Conservation (phyloP, 1,140 invertebrate genomes). For the Pachypsylla venusta region DNA sequence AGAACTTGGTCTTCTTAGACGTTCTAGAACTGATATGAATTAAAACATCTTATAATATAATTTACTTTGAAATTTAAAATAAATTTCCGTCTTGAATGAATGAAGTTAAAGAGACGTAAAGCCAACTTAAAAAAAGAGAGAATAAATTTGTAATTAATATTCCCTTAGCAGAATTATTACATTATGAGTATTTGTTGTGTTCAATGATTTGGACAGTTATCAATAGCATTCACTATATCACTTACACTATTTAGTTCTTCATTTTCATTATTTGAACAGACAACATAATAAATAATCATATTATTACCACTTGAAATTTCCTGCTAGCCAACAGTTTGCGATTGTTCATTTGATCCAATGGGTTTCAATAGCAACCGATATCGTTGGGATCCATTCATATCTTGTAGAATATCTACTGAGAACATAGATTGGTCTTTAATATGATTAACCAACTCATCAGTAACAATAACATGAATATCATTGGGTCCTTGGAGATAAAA, state of each 20-base stretch:
- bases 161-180: not conserved
- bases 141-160: no score
- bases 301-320: not conserved
- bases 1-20: no score
- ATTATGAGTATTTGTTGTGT: not conserved
- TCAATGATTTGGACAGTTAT: not conserved
- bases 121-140: no score
- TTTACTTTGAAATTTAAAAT: no score
- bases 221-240: not conserved
- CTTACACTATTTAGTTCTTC: not conserved
- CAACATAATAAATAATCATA: not conserved
- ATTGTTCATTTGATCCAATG: not conserved
- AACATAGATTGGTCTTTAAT: constrained; percentile 49
- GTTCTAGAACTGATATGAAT: no score
- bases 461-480: constrained; percentile 56
- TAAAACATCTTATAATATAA: no score
- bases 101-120: no score
- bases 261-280: not conserved
- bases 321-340: not conserved
- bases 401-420: constrained; percentile 38
- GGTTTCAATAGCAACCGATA: not conserved
- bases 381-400: constrained; percentile 21
- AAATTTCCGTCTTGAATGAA: no score
- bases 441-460: constrained; percentile 51
- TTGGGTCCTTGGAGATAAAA: constrained; percentile 56